A percentile compares a stretch with the other conserved stretches of the same genome.
phyloP scores from a whole-genome alignment of 1,140 invertebrate genomes.

The Cheumatopsyche charites region DNA sequence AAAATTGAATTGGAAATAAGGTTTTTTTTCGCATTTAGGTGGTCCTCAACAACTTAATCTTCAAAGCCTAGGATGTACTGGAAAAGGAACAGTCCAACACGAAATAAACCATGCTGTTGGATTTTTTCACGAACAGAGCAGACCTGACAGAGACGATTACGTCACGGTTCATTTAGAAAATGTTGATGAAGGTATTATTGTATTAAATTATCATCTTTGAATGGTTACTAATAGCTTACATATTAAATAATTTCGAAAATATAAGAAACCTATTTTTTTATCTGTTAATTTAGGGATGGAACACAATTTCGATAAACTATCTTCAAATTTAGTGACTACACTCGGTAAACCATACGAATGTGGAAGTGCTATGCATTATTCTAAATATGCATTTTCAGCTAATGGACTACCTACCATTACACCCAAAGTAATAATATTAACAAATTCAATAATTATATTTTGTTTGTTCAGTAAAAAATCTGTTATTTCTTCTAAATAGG shows the following conservation, averaged over 20 bases:
- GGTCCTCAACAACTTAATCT: conserved; percentile 75
- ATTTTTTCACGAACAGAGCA: conserved; percentile 87
- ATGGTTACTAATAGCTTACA: too few species aligned
- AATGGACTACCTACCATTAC: conserved; percentile 78
- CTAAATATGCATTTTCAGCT: conserved; percentile 73
- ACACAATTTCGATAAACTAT: conserved; percentile 73
- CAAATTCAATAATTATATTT: too few species aligned
- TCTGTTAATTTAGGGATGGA: conserved; percentile 58
- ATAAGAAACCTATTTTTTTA: too few species aligned
- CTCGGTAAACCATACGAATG: conserved; percentile 79
- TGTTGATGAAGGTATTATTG: conserved; percentile 67
- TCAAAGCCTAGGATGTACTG: conserved; percentile 74
- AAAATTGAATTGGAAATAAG: too few species aligned
- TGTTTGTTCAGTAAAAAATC: too few species aligned
- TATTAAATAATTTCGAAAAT: too few species aligned
- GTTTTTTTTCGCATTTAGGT: too few species aligned
- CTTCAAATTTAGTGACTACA: conserved; percentile 60
- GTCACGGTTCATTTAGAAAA: conserved; percentile 76
- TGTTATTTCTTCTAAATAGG: too few species aligned
- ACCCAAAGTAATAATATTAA: too few species aligned
- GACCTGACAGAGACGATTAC: conserved; percentile 77
- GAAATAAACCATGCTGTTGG: conserved; percentile 86
- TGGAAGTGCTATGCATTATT: conserved; percentile 86
- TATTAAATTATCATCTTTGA: conserved; percentile 1
- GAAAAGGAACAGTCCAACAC: conserved; percentile 77